Evolutionary conservation across 2,113 vertebrate genomes (phyloP).

Genomic region (Onychostruthus taczanowskii): DNA sequence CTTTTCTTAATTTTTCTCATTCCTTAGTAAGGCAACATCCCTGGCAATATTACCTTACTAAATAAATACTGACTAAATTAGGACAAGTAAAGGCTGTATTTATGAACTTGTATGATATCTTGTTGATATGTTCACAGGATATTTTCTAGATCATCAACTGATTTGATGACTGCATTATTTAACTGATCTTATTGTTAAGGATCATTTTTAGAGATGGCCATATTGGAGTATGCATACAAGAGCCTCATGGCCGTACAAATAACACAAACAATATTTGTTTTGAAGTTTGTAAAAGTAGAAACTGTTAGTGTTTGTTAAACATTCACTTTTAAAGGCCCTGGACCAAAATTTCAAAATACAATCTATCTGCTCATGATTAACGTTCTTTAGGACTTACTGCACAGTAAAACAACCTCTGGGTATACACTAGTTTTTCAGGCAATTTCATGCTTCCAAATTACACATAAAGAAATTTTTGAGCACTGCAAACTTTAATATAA

Average conservation of each 20-base stretch:
- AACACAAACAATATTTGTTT: not conserved
- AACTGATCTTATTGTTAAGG: not conserved
- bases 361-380: not conserved
- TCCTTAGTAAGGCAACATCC: not conserved
- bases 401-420: not conserved
- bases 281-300: not conserved
- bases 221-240: not conserved
- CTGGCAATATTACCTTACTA: not conserved
- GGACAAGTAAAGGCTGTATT: not conserved
- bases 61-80: not conserved
- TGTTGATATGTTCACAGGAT: not conserved
- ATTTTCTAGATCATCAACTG: not conserved
- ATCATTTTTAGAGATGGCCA: not conserved
- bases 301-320: not conserved
- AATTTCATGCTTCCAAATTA: not conserved
- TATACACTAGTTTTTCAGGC: not conserved
- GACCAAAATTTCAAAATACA: not conserved
- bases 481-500: not conserved
- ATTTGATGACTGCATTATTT: not conserved
- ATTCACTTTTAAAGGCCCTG: not conserved
- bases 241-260: not conserved
- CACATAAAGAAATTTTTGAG: not conserved
- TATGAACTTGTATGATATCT: not conserved
- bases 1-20: not conserved
- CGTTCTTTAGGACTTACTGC: not conserved